These are phyloP conservation scores for Stictocephala bisonia DNA, from an alignment of 2,888 invertebrate genomes.

Conservation along the genomic window DNA sequence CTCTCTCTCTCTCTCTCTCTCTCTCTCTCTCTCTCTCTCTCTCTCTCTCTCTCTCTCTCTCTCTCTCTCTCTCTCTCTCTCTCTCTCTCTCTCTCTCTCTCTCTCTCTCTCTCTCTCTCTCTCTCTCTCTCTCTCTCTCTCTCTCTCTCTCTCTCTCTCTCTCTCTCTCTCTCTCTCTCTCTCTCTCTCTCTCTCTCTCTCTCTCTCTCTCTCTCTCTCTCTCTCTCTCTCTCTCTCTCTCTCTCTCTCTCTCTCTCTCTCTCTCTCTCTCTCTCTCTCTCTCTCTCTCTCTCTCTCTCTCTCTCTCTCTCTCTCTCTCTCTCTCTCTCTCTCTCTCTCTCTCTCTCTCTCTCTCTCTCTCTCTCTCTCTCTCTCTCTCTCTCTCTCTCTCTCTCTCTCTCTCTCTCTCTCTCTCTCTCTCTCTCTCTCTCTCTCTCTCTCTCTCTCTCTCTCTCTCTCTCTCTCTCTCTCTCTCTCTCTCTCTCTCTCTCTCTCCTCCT, in stretches of 20 bases:
- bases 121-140: constrained; percentile 2
- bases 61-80: constrained; percentile 1
- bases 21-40: not conserved
- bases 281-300: constrained; percentile 53
- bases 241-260: constrained; percentile 52
- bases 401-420: constrained; percentile 33
- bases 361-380: constrained; percentile 1
- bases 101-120: not conserved
- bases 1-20: constrained; percentile 7
- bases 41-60: not conserved
- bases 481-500: not conserved
- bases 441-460: not conserved
- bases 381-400: constrained; percentile 48
- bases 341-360: constrained; percentile 31
- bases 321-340: constrained; percentile 26
- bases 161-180: not conserved
- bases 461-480: not conserved
- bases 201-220: constrained; percentile 30
- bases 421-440: constrained; percentile 51
- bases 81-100: not conserved
- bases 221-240: constrained; percentile 52
- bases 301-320: constrained; percentile 56
- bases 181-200: constrained; percentile 1
- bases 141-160: not conserved
- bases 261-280: constrained; percentile 55